Conservation (phyloP, 2,797 vertebrate genomes). For the Danio tinwini region DNA sequence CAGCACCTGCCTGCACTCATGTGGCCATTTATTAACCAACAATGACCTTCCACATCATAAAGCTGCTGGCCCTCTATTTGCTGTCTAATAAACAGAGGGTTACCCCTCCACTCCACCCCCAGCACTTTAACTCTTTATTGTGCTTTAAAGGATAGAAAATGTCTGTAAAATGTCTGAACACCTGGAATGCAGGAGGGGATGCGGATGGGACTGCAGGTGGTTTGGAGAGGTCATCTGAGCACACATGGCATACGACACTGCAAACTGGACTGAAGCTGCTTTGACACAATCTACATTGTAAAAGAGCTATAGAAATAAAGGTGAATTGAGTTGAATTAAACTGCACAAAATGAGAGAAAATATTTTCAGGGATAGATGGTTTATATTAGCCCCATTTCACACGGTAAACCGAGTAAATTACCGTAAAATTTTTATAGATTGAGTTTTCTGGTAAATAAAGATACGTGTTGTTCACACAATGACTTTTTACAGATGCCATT, state of each 20-base stretch:
- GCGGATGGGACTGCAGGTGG: constrained; percentile 67
- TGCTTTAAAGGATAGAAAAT: constrained; percentile 74
- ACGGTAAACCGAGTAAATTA: no score
- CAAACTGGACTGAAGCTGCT: no score
- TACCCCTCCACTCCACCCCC: constrained; percentile 60
- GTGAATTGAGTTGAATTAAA: no score
- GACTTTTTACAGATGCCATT: no score
- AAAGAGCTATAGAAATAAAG: no score
- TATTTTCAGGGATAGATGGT: background rate
- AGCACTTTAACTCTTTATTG: constrained; percentile 73
- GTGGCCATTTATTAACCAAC: constrained; percentile 86
- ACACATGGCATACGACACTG: background rate
- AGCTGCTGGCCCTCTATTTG: constrained; percentile 81
- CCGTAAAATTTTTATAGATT: no score
- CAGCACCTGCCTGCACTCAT: constrained; percentile 85
- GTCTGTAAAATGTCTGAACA: constrained; percentile 75
- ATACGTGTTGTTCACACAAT: no score
- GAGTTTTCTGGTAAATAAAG: no score
- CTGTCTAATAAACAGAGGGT: constrained; percentile 82
- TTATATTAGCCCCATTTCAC: background rate
- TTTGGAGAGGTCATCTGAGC: constrained; percentile 15
- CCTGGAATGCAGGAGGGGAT: constrained; percentile 79
- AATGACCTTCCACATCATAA: constrained; percentile 87
- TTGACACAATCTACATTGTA: no score
- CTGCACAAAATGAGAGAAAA: background rate